Evolutionary conservation across 2,888 invertebrate species (phyloP).

Genomic region (Leptopilina drosophilae): DNA sequence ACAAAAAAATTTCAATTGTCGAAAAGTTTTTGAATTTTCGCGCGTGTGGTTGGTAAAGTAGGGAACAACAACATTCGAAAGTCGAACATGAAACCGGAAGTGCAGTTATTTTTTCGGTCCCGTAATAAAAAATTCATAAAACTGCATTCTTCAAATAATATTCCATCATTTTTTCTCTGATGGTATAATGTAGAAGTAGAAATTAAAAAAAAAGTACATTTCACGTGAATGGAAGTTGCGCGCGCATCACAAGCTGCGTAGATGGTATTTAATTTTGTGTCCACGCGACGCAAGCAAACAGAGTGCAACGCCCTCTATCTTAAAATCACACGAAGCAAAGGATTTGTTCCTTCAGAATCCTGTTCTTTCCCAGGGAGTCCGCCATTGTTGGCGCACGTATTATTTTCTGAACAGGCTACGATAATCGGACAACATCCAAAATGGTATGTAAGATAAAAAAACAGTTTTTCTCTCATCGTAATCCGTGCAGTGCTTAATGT

Average conservation of each 20-base stretch:
- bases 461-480: constrained; percentile 45
- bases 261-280: constrained; percentile 28
- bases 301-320: constrained; percentile 59
- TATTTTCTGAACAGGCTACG: constrained; percentile 82
- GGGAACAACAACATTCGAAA: background rate
- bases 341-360: constrained; percentile 59
- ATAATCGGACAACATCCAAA: constrained; percentile 90
- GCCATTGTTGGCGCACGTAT: constrained; percentile 92
- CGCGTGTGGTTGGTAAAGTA: background rate
- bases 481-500: constrained; percentile 51
- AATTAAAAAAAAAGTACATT: background rate
- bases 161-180: too few relatives aligned
- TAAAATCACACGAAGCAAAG: constrained; percentile 47
- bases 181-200: too few relatives aligned
- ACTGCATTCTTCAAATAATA: background rate
- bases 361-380: constrained; percentile 88
- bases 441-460: constrained; percentile 82
- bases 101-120: background rate
- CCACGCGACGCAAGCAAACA: constrained; percentile 12
- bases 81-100: background rate
- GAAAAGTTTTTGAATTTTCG: background rate
- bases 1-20: background rate
- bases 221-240: constrained; percentile 45
- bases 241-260: constrained; percentile 51
- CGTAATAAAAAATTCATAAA: too few relatives aligned